These are phyloP conservation scores for Gambusia yucatana DNA, from an alignment of 2,797 vertebrate genomes.

Conservation along the genomic window DNA sequence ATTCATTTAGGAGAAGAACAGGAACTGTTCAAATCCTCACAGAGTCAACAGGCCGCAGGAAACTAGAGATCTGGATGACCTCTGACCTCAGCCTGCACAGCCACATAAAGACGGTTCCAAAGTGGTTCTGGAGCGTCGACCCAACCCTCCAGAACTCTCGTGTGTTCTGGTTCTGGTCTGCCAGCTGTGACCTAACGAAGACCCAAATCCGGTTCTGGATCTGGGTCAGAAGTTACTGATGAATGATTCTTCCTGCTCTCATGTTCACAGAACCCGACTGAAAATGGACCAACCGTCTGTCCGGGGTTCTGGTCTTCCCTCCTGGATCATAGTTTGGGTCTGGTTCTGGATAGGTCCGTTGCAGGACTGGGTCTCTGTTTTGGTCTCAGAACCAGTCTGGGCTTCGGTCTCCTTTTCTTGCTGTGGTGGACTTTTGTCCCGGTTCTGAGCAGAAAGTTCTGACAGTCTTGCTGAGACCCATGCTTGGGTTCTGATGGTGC, in stretches of 20 bases:
- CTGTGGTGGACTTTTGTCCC: constrained; percentile 5
- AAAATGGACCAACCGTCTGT: constrained; percentile 29
- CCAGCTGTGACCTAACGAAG: too few species aligned
- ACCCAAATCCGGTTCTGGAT: not conserved
- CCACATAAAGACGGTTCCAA: too few species aligned
- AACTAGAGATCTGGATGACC: too few species aligned
- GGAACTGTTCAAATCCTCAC: not conserved
- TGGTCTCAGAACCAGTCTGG: constrained; percentile 6
- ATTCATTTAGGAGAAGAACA: not conserved
- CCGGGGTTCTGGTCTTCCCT: constrained; percentile 30
- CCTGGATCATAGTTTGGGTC: constrained; percentile 13
- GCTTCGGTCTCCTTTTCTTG: not conserved
- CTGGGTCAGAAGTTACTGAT: not conserved
- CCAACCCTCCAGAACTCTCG: too few species aligned
- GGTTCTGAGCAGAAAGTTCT: constrained; percentile 1
- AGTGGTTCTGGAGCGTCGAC: too few species aligned
- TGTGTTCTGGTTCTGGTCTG: too few species aligned
- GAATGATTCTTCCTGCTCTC: not conserved
- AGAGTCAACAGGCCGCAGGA: too few species aligned
- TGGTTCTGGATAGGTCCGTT: constrained; percentile 17
- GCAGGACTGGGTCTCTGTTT: constrained; percentile 8
- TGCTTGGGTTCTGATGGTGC: constrained; percentile 11
- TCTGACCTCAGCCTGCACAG: too few species aligned
- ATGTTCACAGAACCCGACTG: not conserved
- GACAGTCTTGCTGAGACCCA: constrained; percentile 38